phyloP scores from a whole-genome alignment of 2,113 vertebrate species.

The Rhinolophus sinicus region DNA sequence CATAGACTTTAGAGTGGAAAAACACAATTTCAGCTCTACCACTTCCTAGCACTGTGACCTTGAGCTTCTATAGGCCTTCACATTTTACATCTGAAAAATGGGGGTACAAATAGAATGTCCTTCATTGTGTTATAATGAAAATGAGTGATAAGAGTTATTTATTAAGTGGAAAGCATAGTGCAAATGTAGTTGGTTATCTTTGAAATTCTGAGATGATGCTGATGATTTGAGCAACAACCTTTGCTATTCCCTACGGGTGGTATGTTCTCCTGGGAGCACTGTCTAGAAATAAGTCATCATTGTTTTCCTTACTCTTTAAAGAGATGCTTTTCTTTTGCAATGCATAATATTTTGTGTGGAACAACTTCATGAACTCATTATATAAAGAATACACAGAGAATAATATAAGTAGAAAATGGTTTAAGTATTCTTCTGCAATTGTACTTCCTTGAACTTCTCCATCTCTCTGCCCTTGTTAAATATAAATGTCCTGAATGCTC shows the following conservation, averaged over 20 bases:
- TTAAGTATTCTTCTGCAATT: not conserved
- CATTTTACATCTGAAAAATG: not conserved
- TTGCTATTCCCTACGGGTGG: slow-evolving; percentile 48
- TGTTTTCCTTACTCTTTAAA: not conserved
- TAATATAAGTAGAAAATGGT: not conserved
- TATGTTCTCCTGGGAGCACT: not conserved
- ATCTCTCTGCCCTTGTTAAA: not conserved
- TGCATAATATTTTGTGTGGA: not conserved
- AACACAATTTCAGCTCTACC: not conserved
- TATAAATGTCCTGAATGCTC: not conserved
- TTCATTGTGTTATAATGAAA: not conserved
- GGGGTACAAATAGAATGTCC: not conserved
- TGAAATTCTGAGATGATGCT: not conserved
- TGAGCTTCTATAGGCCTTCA: not conserved
- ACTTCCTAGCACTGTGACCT: not conserved
- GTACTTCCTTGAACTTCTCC: not conserved
- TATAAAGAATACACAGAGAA: not conserved
- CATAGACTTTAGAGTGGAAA: not conserved
- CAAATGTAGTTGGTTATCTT: not conserved
- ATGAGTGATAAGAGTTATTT: not conserved
- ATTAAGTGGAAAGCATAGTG: not conserved
- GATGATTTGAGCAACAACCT: not conserved
- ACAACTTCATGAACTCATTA: not conserved
- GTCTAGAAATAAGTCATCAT: not conserved
- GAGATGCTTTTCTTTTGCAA: not conserved